Evolutionary conservation across 2,113 vertebrate species (phyloP).

Genomic region (Diadophis punctatus): DNA sequence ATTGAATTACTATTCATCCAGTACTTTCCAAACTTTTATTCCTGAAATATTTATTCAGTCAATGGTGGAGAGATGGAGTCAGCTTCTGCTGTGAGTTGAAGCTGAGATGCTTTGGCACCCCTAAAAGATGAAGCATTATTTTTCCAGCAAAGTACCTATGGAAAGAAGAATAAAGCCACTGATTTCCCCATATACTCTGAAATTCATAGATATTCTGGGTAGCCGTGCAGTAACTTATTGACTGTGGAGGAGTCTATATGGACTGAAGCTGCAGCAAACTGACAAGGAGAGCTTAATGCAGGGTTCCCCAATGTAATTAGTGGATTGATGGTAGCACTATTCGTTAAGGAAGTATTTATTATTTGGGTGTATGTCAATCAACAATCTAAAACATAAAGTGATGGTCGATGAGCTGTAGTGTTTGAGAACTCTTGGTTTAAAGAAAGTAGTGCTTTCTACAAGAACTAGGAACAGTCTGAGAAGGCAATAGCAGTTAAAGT

Average conservation of each 20-base stretch:
- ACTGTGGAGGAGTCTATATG: background rate
- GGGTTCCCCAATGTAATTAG: background rate
- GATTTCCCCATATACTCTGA: background rate
- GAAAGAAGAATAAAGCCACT: background rate
- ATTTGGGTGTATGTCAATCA: background rate
- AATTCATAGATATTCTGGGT: background rate
- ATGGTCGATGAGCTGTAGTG: background rate
- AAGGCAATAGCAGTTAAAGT: background rate
- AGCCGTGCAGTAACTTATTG: background rate
- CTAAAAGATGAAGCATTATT: background rate
- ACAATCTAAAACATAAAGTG: background rate
- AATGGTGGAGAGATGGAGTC: background rate
- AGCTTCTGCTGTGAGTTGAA: background rate
- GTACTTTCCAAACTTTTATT: background rate
- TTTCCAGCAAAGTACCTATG: background rate
- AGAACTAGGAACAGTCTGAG: background rate
- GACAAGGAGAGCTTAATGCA: background rate
- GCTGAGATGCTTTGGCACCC: background rate
- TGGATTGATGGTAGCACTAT: background rate
- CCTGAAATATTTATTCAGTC: background rate
- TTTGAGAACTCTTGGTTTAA: background rate
- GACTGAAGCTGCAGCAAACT: background rate
- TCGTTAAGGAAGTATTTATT: background rate
- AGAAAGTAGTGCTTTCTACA: background rate
- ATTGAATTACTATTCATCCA: background rate